phyloP scores from a whole-genome alignment of 2,888 invertebrate species.

The Pimpla rufipes region DNA sequence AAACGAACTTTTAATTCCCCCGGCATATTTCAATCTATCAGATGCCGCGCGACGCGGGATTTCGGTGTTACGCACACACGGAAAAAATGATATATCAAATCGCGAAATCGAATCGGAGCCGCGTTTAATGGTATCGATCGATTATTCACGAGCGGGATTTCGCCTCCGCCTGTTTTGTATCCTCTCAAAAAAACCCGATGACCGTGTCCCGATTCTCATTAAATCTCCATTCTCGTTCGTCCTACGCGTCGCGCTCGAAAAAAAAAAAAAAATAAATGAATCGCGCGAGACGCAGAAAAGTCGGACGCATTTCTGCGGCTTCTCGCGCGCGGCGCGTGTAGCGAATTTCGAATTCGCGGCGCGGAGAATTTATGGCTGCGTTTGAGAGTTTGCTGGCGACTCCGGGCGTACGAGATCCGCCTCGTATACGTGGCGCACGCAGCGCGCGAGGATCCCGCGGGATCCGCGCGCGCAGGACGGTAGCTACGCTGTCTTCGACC shows the following conservation, averaged over 20 bases:
- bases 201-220: slow-evolving; percentile 69
- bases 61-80: slow-evolving; percentile 7
- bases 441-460: slow-evolving; percentile 32
- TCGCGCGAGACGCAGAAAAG: slow-evolving; percentile 44
- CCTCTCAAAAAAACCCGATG: slow-evolving; percentile 66
- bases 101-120: slow-evolving; percentile 11
- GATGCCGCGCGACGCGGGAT: not conserved
- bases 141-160: slow-evolving; percentile 58
- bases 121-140: slow-evolving; percentile 51
- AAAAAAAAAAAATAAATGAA: too few species aligned
- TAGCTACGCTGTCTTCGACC: slow-evolving; percentile 62
- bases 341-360: slow-evolving; percentile 76
- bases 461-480: slow-evolving; percentile 41
- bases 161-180: slow-evolving; percentile 45
- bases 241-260: slow-evolving; percentile 62
- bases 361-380: slow-evolving; percentile 73
- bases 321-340: slow-evolving; percentile 74
- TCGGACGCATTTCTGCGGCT: slow-evolving; percentile 72
- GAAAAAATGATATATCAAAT: slow-evolving; percentile 40
- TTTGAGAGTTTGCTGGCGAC: slow-evolving; percentile 37
- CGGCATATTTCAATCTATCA: slow-evolving; percentile 25
- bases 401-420: not conserved
- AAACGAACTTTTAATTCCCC: slow-evolving; percentile 16
- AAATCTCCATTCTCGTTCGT: slow-evolving; percentile 68
- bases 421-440: slow-evolving; percentile 2